These are phyloP conservation scores for Ophion obscuratus DNA, from an alignment of 2,888 invertebrate species.

Conservation along the genomic window DNA sequence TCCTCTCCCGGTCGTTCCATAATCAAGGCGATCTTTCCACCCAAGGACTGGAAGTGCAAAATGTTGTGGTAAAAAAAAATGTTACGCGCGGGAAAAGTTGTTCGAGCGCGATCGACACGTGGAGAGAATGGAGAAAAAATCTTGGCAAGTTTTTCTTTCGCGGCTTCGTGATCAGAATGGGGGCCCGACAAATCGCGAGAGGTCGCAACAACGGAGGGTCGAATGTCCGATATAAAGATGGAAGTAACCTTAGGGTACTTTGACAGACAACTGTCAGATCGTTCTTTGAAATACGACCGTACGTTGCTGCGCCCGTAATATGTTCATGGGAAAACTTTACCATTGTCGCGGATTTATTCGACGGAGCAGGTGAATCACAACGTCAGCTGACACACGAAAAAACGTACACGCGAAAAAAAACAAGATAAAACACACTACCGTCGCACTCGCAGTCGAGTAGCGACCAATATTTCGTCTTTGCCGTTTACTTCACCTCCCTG, in stretches of 20 bases:
- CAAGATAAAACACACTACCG: constrained; percentile 41
- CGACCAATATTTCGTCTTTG: constrained; percentile 60
- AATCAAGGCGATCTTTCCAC: constrained; percentile 91
- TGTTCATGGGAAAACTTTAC: constrained; percentile 19
- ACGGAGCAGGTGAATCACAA: constrained; percentile 32
- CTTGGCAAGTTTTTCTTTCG: neutral
- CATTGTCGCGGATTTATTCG: constrained; percentile 44
- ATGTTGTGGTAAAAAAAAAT: neutral
- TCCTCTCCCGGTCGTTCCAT: constrained; percentile 93
- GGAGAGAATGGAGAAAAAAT: neutral
- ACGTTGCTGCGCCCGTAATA: neutral
- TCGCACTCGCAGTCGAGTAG: constrained; percentile 22
- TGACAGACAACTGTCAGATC: constrained; percentile 47
- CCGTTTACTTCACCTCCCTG: constrained; percentile 13
- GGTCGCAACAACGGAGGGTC: constrained; percentile 28
- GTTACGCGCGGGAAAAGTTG: constrained; percentile 8
- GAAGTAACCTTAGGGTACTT: constrained; percentile 57
- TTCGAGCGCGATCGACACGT: neutral
- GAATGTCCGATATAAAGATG: constrained; percentile 55
- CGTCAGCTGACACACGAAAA: constrained; percentile 63
- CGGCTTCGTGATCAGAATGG: neutral
- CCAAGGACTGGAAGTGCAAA: constrained; percentile 87
- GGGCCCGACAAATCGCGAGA: neutral
- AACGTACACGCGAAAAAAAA: constrained; percentile 53
- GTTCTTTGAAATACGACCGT: neutral